phyloP scores from a whole-genome alignment of 2,888 invertebrate genomes.

The Mesochorus sp. region DNA sequence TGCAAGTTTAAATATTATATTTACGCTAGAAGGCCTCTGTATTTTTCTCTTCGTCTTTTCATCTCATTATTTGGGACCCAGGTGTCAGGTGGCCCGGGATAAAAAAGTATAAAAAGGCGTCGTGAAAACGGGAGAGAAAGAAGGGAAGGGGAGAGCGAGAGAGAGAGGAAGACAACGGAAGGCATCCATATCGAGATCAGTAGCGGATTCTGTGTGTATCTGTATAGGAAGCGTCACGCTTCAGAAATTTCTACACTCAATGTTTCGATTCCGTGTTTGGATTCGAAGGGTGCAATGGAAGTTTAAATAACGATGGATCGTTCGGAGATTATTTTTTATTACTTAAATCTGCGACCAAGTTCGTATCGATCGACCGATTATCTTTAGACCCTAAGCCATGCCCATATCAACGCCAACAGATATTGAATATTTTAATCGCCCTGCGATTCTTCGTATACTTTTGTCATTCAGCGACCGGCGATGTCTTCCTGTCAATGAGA shows the following conservation, averaged over 20 bases:
- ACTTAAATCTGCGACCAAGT: too few relatives aligned
- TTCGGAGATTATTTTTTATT: too few relatives aligned
- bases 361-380: too few relatives aligned
- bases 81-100: constrained; percentile 46
- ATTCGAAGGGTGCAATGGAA: too few relatives aligned
- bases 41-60: constrained; percentile 3
- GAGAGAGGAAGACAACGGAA: constrained; percentile 55
- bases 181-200: constrained; percentile 59
- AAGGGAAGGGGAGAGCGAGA: constrained; percentile 45
- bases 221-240: background rate
- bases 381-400: too few relatives aligned
- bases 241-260: background rate
- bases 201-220: constrained; percentile 29
- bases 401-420: too few relatives aligned
- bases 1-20: background rate
- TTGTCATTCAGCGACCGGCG: background rate
- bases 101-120: constrained; percentile 29
- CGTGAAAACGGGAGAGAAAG: constrained; percentile 32
- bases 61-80: constrained; percentile 45
- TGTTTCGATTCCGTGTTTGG: too few relatives aligned
- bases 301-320: too few relatives aligned
- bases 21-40: background rate
- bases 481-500: constrained; percentile 47
- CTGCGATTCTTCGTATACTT: background rate
- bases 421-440: too few relatives aligned